Evolutionary conservation across 2,113 vertebrate genomes (phyloP).

Genomic region (Percopsis transmontana): DNA sequence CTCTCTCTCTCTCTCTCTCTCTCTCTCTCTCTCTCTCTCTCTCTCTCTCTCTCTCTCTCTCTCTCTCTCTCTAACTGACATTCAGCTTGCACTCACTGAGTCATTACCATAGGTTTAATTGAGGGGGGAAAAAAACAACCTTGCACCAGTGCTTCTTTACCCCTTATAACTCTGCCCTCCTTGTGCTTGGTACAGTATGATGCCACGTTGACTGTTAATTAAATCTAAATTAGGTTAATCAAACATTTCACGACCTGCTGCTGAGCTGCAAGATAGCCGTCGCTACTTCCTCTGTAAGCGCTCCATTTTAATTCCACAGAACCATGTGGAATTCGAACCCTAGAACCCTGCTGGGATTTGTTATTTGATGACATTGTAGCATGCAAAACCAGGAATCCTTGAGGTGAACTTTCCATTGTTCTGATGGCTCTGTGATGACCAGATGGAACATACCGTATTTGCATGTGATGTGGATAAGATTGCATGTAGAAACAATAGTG

Average conservation of each 20-base stretch:
- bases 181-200: neutral
- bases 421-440: neutral
- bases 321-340: neutral
- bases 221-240: too few species aligned
- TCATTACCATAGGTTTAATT: slow-evolving; percentile 20
- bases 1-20: too few species aligned
- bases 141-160: too few species aligned
- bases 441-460: neutral
- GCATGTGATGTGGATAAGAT: neutral
- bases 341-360: neutral
- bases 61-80: too few species aligned
- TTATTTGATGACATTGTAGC: neutral
- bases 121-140: too few species aligned
- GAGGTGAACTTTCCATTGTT: neutral
- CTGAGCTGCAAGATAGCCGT: too few species aligned
- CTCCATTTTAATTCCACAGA: slow-evolving; percentile 29
- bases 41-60: neutral
- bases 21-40: too few species aligned
- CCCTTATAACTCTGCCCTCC: neutral
- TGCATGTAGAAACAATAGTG: neutral
- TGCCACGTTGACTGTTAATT: too few species aligned
- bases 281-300: neutral
- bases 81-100: slow-evolving; percentile 23
- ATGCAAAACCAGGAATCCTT: slow-evolving; percentile 2
- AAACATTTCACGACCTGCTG: too few species aligned